These are phyloP conservation scores for Apaloderma vittatum DNA, from an alignment of 2,113 vertebrate species.

Conservation along the genomic window DNA sequence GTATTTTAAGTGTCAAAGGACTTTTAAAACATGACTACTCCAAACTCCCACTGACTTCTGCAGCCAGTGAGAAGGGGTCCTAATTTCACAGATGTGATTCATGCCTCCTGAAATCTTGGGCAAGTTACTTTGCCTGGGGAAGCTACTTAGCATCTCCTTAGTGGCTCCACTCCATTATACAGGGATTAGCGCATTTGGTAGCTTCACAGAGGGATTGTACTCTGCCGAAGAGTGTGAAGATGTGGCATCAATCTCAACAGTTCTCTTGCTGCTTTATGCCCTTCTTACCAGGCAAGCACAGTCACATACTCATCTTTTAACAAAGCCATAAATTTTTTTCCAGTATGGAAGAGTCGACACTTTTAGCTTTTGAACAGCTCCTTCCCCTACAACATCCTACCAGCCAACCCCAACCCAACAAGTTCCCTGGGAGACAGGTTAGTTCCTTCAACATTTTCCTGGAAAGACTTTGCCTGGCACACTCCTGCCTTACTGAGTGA, in stretches of 20 bases:
- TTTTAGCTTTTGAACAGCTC: not conserved
- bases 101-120: not conserved
- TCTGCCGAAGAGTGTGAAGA: not conserved
- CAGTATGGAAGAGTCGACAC: accelerated
- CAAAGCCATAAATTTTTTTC: accelerated
- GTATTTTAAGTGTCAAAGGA: not conserved
- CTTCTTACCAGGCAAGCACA: not conserved
- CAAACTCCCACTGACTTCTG: not conserved
- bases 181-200: not conserved
- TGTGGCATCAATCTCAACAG: not conserved
- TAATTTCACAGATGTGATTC: not conserved
- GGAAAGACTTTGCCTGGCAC: constrained; percentile 54
- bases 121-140: not conserved
- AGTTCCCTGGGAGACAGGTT: not conserved
- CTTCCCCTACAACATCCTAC: not conserved
- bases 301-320: not conserved
- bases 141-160: not conserved
- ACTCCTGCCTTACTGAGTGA: not conserved
- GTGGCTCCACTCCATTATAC: not conserved
- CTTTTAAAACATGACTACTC: not conserved
- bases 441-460: constrained; percentile 30
- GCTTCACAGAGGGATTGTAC: not conserved
- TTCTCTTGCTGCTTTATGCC: not conserved
- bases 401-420: not conserved
- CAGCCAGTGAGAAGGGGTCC: not conserved